Evolutionary conservation across 2,113 vertebrate species (phyloP).

Genomic region (Microtus pennsylvanicus): DNA sequence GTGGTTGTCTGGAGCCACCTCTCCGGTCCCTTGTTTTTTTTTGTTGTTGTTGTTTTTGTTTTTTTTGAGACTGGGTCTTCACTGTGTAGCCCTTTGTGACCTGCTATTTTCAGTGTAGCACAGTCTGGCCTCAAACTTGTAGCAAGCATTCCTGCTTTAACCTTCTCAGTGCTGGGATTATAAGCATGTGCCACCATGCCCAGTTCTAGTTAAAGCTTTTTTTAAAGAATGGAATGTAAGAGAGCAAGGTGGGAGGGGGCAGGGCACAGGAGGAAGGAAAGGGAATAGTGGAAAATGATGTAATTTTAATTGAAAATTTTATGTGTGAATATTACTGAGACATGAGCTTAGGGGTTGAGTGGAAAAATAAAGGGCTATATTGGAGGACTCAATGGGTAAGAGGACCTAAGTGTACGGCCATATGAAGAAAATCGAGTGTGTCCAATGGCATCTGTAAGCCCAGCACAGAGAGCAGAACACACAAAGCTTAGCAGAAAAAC

Average conservation of each 20-base stretch:
- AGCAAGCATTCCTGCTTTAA: not conserved
- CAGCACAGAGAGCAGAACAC: not conserved
- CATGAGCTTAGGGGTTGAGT: not conserved
- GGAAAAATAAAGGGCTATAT: not conserved
- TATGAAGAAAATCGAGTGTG: not conserved
- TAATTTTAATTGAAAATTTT: not conserved
- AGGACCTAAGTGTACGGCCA: not conserved
- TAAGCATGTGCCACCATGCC: not conserved
- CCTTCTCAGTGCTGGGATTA: not conserved
- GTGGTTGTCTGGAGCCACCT: not conserved
- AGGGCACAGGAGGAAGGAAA: not conserved
- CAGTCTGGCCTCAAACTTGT: not conserved
- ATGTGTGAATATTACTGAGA: not conserved
- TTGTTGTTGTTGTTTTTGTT: fast-evolving
- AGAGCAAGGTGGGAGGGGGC: not conserved
- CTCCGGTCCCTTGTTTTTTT: too few relatives aligned
- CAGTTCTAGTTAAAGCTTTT: not conserved
- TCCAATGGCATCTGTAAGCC: not conserved
- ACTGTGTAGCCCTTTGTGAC: not conserved
- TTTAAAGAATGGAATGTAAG: not conserved
- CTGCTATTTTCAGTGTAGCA: not conserved
- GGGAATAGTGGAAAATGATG: not conserved
- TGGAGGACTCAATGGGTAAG: constrained; percentile 39
- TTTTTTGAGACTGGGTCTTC: too few relatives aligned
- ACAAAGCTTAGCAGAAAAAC: not conserved